Evolutionary conservation across 2,888 invertebrate genomes (phyloP), one percentile per base, ranked within the genome.

Genomic region (Trachelus troglodyta): DNA sequence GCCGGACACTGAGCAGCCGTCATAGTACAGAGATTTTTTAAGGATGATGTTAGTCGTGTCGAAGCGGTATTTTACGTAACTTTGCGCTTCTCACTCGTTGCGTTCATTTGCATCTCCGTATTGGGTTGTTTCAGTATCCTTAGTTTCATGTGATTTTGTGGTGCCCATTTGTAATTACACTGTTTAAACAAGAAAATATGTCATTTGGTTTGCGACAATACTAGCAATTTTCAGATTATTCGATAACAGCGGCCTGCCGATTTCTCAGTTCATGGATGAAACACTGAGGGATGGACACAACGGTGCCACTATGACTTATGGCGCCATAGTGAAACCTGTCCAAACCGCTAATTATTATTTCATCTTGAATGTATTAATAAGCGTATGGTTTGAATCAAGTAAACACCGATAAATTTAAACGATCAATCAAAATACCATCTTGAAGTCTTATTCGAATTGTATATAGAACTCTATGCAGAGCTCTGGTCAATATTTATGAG

Each of bases 1-100:
- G 83, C 93, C 93, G 34, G 94, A 93, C 76, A 76, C 79, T 4
- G 86, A 88, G 23, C 82, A 84, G 79, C 78, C 83, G 79, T 82
- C 82, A 85, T 87, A 88, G 85, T 86, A 84, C 76, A 79, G 34
- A 31, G 15, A 71, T 71, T 34, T 23, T 56, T 56, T 56, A n/a
- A 69, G 23, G 69, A 77, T 12, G 69, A 73, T 74, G 71, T 71
- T 71, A 71, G 33, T 31, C 33, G 31, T 34, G 71, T 71, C 9
- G 74, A 82, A 33, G 15, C 34, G 71, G 34, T 71, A 37, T 74
- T 35, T 37, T 34, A 37, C 35, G 73, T 75, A 75, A 75, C 73
- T 69, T 69, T 56, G 33, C 69, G 69, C 40, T 77, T 77, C 73
- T 77, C 74, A 76, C 69, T 68, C 31, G 34, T 77, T 23, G 69